These are phyloP conservation scores for Temnothorax ravouxi DNA, from an alignment of 2,888 invertebrate species.

Conservation along the genomic window DNA sequence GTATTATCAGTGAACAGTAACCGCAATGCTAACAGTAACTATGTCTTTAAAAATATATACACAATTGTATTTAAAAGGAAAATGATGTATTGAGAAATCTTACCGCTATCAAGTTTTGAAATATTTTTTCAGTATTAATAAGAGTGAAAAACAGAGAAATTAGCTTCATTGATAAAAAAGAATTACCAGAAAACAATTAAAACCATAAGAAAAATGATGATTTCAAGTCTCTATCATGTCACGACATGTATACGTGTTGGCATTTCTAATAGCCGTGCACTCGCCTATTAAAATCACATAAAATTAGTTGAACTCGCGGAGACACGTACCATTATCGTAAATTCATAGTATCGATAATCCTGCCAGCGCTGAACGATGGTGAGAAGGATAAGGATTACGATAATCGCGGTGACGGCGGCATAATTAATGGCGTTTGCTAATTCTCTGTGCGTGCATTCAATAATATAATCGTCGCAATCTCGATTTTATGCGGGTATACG, in stretches of 20 bases:
- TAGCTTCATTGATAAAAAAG: background rate
- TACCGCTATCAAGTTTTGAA: background rate
- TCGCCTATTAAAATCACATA: slow-evolving; percentile 6
- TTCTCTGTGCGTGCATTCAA: background rate
- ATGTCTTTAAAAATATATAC: background rate
- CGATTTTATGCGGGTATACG: slow-evolving; percentile 20
- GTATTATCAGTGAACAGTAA: background rate
- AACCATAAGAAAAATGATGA: background rate
- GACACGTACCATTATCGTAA: slow-evolving; percentile 19
- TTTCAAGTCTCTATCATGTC: background rate
- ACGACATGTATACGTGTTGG: background rate
- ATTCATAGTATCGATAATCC: slow-evolving; percentile 12
- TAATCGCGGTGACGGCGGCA: background rate
- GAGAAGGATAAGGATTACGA: slow-evolving; percentile 32
- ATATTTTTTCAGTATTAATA: background rate
- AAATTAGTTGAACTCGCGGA: background rate
- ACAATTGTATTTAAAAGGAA: background rate
- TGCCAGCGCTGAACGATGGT: background rate
- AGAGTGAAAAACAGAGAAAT: background rate
- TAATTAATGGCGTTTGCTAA: background rate
- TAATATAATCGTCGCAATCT: slow-evolving; percentile 11
- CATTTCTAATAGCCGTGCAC: slow-evolving; percentile 6
- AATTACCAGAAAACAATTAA: background rate
- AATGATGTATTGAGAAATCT: background rate
- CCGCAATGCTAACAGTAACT: background rate